Percentiles rank a stretch among this genome's conserved stretches.
These are phyloP conservation scores for Malacoraja senta DNA, from an alignment of 2,797 vertebrate genomes.

Conservation along the genomic window DNA sequence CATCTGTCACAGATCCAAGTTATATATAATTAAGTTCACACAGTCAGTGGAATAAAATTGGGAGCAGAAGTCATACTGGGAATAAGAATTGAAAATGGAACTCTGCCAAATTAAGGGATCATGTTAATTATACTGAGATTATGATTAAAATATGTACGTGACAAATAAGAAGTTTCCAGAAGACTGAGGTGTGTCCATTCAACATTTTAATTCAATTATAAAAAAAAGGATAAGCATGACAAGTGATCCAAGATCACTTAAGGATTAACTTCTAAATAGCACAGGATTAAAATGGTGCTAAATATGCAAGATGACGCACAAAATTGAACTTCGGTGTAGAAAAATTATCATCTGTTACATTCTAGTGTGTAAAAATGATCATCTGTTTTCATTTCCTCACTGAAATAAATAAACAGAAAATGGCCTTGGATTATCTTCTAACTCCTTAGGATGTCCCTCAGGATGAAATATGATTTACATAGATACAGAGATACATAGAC, in stretches of 20 bases:
- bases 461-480: no score
- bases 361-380: no score
- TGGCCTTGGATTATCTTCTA: neutral
- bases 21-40: neutral
- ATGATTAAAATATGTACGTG: neutral
- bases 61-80: neutral
- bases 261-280: neutral
- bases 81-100: neutral
- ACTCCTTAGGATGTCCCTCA: no score
- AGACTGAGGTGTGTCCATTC: neutral
- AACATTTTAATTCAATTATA: neutral
- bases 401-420: neutral
- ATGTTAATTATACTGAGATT: neutral
- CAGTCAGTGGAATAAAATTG: neutral
- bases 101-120: neutral
- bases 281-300: neutral
- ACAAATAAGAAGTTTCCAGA: neutral
- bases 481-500: no score
- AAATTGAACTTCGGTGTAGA: neutral
- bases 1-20: neutral
- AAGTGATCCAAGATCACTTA: neutral
- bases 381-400: neutral
- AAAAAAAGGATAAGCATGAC: neutral
- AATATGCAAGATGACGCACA: neutral
- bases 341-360: no score